Evolutionary conservation across 2,113 vertebrate genomes (phyloP), one percentile per base, ranked within the genome.

Genomic region (Bothrops jararaca): DNA sequence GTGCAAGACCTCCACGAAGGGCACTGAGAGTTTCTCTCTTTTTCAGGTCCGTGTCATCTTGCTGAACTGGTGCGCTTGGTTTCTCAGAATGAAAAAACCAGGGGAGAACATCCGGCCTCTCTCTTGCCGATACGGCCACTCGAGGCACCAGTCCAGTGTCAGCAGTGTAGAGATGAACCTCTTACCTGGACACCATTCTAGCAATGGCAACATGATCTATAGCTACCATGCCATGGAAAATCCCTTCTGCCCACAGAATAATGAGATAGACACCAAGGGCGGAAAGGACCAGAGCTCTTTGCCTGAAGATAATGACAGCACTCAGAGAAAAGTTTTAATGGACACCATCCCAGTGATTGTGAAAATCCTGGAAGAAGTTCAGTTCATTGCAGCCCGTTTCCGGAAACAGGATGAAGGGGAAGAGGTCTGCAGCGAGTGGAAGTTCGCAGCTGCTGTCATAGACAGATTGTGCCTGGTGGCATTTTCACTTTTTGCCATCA

Each of bases 11-110:
- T 26, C 29, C 58, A 26, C 52, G 54, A 92, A 80, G 7, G 39
- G 34, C 48, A 10, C 26, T 69, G 50, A 86, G 42, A 1, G 0
- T 60, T 50, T 52, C 54, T 92, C 6, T 92, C 34, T 52, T 86
- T 64, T 96, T 85, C 94, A 97, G 97, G 94, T 97, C 39, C 94
- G 98, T 3, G 96, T 98, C 60, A 93, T 99, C 93, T 96, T 99
- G 48, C 97, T 99, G 42, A 98, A 99, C 93, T 99, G 98, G 98
- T 99, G 98, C 5, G 98, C 98, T 85, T 99, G 98, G 98, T 98
- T 99, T 95, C 96, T 99, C 89, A 96, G 98, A 22, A 99, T 99
- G 98, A 99, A 98, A 93, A 98, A 99, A 57, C 98, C 98, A 0
- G 98, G 98, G 3, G 98, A 98, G 92, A 98, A 97, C 11, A 97